Evolutionary conservation across 2,797 vertebrate species (phyloP).

Genomic region (Gobio occitaniae): DNA sequence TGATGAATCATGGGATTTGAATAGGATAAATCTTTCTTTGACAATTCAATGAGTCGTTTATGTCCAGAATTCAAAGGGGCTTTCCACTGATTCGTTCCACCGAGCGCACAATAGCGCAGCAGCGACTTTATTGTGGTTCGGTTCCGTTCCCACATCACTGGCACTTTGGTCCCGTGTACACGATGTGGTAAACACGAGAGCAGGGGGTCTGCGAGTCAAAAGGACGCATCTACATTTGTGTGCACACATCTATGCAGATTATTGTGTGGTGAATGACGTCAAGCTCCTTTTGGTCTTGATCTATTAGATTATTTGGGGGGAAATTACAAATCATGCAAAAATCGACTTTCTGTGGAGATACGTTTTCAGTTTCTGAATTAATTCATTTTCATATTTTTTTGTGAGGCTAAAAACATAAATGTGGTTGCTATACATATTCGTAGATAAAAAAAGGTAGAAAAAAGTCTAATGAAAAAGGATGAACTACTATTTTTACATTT

Average conservation of each 20-base stretch:
- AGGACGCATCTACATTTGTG: background rate
- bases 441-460: background rate
- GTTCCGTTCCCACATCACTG: constrained; percentile 49
- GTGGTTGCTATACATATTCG: background rate
- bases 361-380: background rate
- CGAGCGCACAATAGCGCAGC: constrained; percentile 39
- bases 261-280: background rate
- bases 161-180: constrained; percentile 28
- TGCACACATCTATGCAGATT: constrained; percentile 2
- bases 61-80: background rate
- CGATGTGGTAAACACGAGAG: constrained; percentile 25
- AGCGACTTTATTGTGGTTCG: constrained; percentile 15
- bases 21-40: constrained; percentile 24
- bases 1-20: constrained; percentile 12
- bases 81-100: constrained; percentile 48
- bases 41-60: constrained; percentile 11
- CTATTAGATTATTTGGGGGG: background rate
- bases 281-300: background rate
- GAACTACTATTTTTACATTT: background rate
- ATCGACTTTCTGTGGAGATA: background rate
- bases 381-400: background rate
- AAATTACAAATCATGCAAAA: background rate
- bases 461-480: background rate
- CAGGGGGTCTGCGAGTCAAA: constrained; percentile 22
- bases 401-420: background rate